Percentiles rank a stretch among this genome's conserved stretches.
These are phyloP conservation scores for Belonocnema kinseyi DNA, from an alignment of 1,140 invertebrate genomes.

Conservation along the genomic window DNA sequence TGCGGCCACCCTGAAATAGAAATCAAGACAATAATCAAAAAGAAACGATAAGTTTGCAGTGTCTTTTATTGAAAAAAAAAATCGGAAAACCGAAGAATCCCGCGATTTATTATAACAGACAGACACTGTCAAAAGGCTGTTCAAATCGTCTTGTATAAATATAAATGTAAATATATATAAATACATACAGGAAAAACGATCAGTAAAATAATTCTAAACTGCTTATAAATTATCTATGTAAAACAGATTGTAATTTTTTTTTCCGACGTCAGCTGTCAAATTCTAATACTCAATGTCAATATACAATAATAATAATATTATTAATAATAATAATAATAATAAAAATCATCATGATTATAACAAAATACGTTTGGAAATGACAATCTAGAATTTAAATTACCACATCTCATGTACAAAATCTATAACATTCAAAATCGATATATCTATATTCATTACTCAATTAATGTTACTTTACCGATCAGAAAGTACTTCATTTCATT, in stretches of 20 bases:
- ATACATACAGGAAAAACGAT: conserved; percentile 19
- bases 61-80: conserved; percentile 29
- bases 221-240: conserved; percentile 48
- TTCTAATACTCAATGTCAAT: conserved; percentile 3
- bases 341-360: conserved; percentile 34
- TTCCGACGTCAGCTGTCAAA: conserved; percentile 5
- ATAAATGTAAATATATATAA: conserved; percentile 8
- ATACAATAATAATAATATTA: conserved; percentile 38
- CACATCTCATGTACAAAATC: neutral
- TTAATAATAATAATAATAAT: conserved; percentile 21
- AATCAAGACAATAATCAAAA: neutral
- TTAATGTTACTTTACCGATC: neutral
- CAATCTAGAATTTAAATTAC: neutral
- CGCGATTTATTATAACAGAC: neutral
- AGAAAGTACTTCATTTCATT: neutral
- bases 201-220: conserved; percentile 39
- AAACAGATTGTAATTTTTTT: neutral
- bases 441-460: neutral
- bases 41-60: neutral
- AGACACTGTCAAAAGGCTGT: neutral
- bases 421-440: conserved; percentile 21
- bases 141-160: conserved; percentile 16
- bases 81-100: neutral
- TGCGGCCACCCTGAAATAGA: neutral
- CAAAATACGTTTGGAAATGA: conserved; percentile 34